Percentiles rank a stretch among this genome's conserved stretches.
These are phyloP conservation scores for Orchestes rusci DNA, from an alignment of 2,888 invertebrate genomes.

Conservation along the genomic window DNA sequence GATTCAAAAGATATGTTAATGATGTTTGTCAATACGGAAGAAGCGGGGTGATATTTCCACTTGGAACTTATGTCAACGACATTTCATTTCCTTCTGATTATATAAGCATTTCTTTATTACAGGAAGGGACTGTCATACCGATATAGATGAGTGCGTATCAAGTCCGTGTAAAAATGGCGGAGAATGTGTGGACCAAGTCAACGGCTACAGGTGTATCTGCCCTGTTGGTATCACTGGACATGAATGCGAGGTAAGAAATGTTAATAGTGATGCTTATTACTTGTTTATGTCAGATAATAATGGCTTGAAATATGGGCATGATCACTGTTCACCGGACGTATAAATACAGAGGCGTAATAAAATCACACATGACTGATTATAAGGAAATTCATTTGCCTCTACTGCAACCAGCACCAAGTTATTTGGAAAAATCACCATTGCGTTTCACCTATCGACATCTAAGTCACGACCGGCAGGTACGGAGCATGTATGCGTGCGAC, in stretches of 20 bases:
- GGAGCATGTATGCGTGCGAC: constrained; percentile 19
- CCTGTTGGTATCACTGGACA: constrained; percentile 81
- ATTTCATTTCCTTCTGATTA: no score
- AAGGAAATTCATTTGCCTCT: no score
- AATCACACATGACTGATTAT: no score
- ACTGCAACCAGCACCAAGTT: constrained; percentile 1
- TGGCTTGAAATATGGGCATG: not conserved
- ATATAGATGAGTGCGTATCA: constrained; percentile 82
- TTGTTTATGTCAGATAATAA: no score
- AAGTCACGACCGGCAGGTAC: constrained; percentile 13
- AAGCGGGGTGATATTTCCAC: no score
- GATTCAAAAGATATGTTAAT: constrained; percentile 17
- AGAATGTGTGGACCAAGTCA: constrained; percentile 80
- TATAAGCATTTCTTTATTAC: constrained; percentile 36
- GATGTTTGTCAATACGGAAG: constrained; percentile 4
- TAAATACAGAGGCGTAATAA: no score
- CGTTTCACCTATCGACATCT: constrained; percentile 20
- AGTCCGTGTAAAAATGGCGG: constrained; percentile 86
- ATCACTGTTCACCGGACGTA: no score
- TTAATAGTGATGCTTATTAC: not conserved
- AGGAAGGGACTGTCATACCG: constrained; percentile 75
- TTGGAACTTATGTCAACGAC: no score
- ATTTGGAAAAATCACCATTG: no score
- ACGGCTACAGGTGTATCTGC: constrained; percentile 83
- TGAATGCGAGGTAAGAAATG: constrained; percentile 68